Evolutionary conservation across 2,113 vertebrate species (phyloP), one percentile per base, ranked within the genome.

Genomic region (Rhinopomastus cyanomelas): DNA sequence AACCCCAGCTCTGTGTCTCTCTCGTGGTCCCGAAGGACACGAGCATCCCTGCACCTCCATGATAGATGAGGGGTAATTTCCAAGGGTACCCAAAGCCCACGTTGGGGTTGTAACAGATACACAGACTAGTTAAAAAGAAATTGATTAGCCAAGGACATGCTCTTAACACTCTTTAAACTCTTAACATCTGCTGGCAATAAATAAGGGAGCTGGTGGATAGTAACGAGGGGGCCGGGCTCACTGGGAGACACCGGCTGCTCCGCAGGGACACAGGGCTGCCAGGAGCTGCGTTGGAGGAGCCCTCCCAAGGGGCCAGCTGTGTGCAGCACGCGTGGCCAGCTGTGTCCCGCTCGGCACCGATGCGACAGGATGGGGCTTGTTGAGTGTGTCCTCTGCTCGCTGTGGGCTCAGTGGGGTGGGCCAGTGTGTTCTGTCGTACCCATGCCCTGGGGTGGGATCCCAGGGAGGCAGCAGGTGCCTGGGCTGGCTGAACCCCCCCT

Each of bases 141-240:
- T 92, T 95, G 96, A 96, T 96, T 96, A 95, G 80, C 85, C 85
- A 42, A 93, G 86, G 93, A 92, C 89, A 95, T 88, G 91, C 91
- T 94, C 90, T 81, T 91, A 95, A 81, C 59, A 34, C 89, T 92
- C 94, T 95, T 97, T 95, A 95, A 96, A 95, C 90, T 42, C 88
- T n/a, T 11, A 96, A 95, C 96, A 96, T 95, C 94, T 97, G 97
- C 83, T 96, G 51, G 86, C 25, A 75, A 89, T 97, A 96, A 97
- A 96, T 97, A 95, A 96, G 95, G 93, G 87, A 96, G 22, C 25
- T 12, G 2, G 62, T 82, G 74, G 95, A 77, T 95, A 94, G 94
- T 91, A 95, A 96, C 42, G 92, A 95, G 89, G 75, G 94, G 87
- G 73, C 84, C 39, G 34, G 74, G 87, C 85, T 18, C 9, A 15